Percentiles rank a stretch among this genome's conserved stretches.
Conservation (phyloP, 2,888 invertebrate species). For the Imbricaverruca yamaguchii region DNA sequence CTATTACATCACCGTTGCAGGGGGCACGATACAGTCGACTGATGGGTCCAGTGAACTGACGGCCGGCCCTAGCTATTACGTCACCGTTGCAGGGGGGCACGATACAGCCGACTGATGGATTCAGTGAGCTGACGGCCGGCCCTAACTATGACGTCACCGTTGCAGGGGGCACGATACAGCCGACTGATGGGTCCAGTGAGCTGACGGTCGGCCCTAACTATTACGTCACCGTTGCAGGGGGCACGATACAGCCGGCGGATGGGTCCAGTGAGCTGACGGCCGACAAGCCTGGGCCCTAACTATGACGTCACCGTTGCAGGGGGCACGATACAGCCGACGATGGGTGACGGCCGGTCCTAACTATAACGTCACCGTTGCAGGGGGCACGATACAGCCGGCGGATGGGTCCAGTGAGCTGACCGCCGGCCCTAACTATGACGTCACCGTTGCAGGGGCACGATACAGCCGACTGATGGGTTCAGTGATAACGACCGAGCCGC, state of each 20-base stretch:
- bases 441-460: not conserved
- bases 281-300: not conserved
- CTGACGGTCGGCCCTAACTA: not conserved
- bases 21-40: not conserved
- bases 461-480: not conserved
- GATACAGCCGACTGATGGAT: not conserved
- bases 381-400: not conserved
- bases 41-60: not conserved
- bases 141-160: not conserved
- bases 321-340: not conserved
- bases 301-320: not conserved
- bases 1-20: not conserved
- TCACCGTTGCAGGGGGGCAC: not conserved
- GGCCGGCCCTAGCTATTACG: not conserved
- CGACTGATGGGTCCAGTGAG: not conserved
- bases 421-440: not conserved
- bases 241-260: not conserved
- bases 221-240: not conserved
- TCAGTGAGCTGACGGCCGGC: not conserved
- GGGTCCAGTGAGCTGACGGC: not conserved
- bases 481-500: not conserved
- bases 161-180: not conserved
- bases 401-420: not conserved
- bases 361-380: not conserved
- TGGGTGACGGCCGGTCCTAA: not conserved